Conservation (phyloP, 2,113 vertebrate species). For the Salvelinus sp. region DNA sequence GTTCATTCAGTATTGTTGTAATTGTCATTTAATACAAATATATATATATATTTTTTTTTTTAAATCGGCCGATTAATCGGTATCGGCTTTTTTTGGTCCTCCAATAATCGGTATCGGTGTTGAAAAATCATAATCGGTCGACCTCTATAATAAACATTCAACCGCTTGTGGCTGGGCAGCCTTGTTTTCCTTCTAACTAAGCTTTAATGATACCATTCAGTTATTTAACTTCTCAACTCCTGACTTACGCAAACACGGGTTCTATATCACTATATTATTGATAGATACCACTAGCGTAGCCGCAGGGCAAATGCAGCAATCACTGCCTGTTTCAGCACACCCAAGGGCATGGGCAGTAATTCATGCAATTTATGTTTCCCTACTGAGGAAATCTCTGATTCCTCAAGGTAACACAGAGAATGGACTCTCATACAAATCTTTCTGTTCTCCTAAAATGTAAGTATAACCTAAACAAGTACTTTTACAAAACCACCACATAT, state of each 20-base stretch:
- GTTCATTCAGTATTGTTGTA: too few relatives aligned
- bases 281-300: too few relatives aligned
- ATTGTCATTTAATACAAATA: too few relatives aligned
- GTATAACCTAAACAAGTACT: constrained; percentile 24
- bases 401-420: constrained; percentile 42
- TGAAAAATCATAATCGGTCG: too few relatives aligned
- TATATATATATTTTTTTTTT: too few relatives aligned
- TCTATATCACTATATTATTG: too few relatives aligned
- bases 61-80: too few relatives aligned
- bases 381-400: constrained; percentile 16
- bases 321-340: neutral
- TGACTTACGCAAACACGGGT: neutral
- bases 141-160: too few relatives aligned
- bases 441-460: neutral
- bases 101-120: too few relatives aligned
- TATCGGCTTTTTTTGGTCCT: too few relatives aligned
- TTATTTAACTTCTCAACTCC: neutral
- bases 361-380: neutral
- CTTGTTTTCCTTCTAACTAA: too few relatives aligned
- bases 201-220: neutral
- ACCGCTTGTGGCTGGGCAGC: too few relatives aligned
- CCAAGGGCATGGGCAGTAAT: neutral
- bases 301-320: neutral
- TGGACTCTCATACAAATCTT: constrained; percentile 38
- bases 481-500: constrained; percentile 28